A percentile compares a stretch with the other conserved stretches of the same genome.
phyloP scores from a whole-genome alignment of 1,140 invertebrate genomes.

The Trichonephila clavata region DNA sequence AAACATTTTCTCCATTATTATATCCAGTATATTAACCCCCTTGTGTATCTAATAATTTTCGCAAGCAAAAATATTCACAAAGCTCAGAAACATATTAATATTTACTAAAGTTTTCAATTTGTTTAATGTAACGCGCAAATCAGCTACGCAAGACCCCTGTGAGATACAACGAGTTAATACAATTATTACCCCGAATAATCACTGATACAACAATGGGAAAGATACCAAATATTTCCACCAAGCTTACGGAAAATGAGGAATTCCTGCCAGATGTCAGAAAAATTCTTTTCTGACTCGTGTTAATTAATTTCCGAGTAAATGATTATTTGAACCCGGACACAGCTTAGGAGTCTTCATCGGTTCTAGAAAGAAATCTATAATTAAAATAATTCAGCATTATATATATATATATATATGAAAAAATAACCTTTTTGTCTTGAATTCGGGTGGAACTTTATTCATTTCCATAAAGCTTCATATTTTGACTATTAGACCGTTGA shows the following conservation, averaged over 20 bases:
- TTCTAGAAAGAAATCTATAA: background rate
- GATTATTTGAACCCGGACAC: slow-evolving; percentile 9
- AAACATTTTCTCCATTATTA: no score
- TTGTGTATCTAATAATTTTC: no score
- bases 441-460: no score
- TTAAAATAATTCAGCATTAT: background rate
- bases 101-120: background rate
- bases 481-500: no score
- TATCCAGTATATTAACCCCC: no score
- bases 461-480: no score
- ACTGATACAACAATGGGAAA: slow-evolving; percentile 26
- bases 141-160: background rate
- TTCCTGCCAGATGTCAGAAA: slow-evolving; percentile 34
- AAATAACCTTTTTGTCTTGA: no score
- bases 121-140: background rate
- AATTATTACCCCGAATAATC: slow-evolving; percentile 36
- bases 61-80: background rate
- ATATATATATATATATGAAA: no score
- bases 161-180: background rate
- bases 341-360: background rate
- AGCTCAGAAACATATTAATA: background rate
- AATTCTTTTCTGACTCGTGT: slow-evolving; percentile 40
- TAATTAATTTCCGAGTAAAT: slow-evolving; percentile 45
- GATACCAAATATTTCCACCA: background rate
- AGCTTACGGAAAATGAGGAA: slow-evolving; percentile 14